These are phyloP conservation scores for Tamandua tetradactyla DNA, from an alignment of 2,797 vertebrate species.

Conservation along the genomic window DNA sequence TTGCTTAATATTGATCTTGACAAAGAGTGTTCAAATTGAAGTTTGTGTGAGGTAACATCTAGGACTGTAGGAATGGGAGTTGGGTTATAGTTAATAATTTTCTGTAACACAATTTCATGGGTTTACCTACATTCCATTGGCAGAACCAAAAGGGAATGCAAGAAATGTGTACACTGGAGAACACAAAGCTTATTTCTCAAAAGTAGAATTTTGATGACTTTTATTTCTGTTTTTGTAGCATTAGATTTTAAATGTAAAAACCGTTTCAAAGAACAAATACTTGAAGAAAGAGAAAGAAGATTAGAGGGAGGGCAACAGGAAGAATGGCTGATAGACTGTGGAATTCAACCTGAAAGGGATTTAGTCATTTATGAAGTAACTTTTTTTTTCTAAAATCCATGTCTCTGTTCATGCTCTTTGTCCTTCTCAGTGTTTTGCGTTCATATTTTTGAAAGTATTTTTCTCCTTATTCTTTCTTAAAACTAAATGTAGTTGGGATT, in stretches of 20 bases:
- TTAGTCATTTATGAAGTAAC: background rate
- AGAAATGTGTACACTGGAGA: background rate
- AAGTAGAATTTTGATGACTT: background rate
- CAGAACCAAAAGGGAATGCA: background rate
- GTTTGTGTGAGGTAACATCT: background rate
- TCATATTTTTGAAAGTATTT: background rate
- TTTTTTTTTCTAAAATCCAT: background rate
- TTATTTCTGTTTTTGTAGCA: background rate
- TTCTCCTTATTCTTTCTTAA: background rate
- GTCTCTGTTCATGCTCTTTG: background rate
- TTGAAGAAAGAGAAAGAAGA: background rate
- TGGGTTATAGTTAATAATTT: background rate
- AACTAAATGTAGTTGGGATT: background rate
- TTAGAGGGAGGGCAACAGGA: background rate
- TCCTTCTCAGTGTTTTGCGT: background rate
- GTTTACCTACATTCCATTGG: background rate
- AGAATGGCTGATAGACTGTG: background rate
- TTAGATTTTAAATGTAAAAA: background rate
- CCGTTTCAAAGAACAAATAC: background rate
- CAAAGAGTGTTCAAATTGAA: background rate
- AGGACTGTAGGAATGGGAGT: accelerated
- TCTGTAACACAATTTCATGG: background rate
- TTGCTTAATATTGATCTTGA: background rate
- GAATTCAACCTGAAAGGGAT: background rate
- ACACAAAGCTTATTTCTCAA: background rate